A percentile compares a stretch with the other conserved stretches of the same genome.
Conservation (phyloP, 2,888 invertebrate genomes). For the Callyntrura sp. region DNA sequence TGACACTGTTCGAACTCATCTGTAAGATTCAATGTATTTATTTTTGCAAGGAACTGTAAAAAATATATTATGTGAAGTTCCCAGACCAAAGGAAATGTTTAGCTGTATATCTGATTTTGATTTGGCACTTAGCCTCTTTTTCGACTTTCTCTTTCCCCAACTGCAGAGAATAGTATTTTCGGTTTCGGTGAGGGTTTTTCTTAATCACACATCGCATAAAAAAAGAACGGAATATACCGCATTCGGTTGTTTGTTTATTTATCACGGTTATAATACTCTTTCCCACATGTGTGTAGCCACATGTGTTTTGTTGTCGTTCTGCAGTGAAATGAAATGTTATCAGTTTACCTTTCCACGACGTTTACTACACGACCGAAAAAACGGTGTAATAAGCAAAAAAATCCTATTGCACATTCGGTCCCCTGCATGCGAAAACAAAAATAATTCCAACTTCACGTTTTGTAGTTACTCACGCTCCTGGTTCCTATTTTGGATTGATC, state of each 20-base stretch:
- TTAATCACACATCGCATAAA: neutral
- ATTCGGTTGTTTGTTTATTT: slow-evolving; percentile 25
- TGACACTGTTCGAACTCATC: too few relatives aligned
- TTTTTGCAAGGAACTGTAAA: too few relatives aligned
- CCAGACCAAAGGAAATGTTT: slow-evolving; percentile 15
- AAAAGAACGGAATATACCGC: neutral
- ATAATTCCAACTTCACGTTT: neutral
- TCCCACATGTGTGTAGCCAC: neutral
- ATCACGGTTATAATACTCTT: too few relatives aligned
- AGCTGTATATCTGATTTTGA: slow-evolving; percentile 1
- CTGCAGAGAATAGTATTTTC: neutral
- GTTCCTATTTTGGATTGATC: slow-evolving; percentile 34
- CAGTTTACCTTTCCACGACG: neutral
- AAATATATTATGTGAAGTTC: too few relatives aligned
- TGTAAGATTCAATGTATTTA: too few relatives aligned
- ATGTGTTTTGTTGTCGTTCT: slow-evolving; percentile 15
- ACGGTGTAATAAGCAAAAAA: neutral
- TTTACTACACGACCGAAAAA: neutral
- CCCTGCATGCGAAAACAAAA: neutral
- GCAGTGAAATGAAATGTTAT: neutral
- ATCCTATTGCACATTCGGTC: neutral
- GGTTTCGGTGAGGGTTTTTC: neutral
- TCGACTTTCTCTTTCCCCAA: slow-evolving; percentile 42
- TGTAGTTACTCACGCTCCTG: neutral
- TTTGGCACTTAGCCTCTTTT: slow-evolving; percentile 51